phyloP scores from a whole-genome alignment of 2,888 invertebrate genomes.

The Trachelus tabidus region DNA sequence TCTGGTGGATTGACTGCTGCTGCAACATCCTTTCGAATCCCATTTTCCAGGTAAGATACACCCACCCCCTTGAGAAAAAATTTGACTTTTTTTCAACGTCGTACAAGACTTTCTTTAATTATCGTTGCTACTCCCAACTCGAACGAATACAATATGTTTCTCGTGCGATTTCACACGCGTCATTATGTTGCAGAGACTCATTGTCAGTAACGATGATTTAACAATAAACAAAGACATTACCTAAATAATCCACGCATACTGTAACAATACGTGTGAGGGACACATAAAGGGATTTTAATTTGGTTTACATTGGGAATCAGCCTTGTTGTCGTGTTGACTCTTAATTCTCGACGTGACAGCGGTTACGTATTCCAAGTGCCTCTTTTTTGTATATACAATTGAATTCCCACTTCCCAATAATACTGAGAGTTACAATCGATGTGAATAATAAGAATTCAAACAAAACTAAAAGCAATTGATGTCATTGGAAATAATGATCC shows the following conservation, averaged over 20 bases:
- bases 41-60: neutral
- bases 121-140: neutral
- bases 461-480: neutral
- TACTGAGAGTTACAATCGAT: neutral
- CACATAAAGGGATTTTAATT: neutral
- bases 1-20: slow-evolving; percentile 66
- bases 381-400: neutral
- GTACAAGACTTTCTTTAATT: neutral
- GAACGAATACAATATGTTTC: neutral
- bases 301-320: neutral
- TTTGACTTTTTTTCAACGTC: neutral
- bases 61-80: neutral
- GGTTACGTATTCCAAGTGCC: neutral
- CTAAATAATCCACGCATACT: slow-evolving; percentile 60
- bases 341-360: neutral
- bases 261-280: slow-evolving; percentile 49
- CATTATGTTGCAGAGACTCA: neutral
- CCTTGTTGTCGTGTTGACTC: neutral
- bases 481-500: neutral
- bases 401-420: neutral
- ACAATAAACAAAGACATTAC: slow-evolving; percentile 40
- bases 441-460: neutral
- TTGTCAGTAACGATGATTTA: neutral
- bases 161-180: neutral
- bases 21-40: slow-evolving; percentile 29